Evolutionary conservation across 2,797 vertebrate species (phyloP).

Genomic region (Lacerta bilineata): DNA sequence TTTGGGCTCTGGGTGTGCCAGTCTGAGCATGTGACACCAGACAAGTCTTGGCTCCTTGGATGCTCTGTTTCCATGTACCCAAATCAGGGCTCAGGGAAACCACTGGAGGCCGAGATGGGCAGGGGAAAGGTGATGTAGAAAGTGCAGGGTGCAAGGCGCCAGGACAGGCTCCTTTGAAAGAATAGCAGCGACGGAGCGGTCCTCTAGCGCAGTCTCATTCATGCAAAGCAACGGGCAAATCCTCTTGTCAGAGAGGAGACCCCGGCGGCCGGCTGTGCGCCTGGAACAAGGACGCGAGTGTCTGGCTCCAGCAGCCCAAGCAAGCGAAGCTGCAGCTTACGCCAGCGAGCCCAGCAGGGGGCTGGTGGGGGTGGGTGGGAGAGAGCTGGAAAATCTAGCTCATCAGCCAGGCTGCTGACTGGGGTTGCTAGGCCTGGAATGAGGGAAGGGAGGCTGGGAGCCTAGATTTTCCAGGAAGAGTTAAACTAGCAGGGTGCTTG

Average conservation of each 20-base stretch:
- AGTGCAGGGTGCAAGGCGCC: background rate
- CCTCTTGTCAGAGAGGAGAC: background rate
- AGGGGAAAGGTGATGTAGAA: background rate
- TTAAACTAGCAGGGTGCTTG: background rate
- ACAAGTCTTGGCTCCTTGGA: background rate
- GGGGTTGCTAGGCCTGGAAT: background rate
- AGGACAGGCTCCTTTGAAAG: background rate
- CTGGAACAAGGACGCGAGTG: conserved; percentile 24
- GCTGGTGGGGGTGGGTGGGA: conserved; percentile 2
- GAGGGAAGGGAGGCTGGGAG: background rate
- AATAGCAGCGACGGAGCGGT: background rate
- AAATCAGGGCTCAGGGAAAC: background rate
- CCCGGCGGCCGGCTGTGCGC: background rate
- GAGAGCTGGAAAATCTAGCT: conserved; percentile 39
- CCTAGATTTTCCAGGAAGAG: conserved; percentile 9
- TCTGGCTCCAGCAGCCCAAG: conserved; percentile 20
- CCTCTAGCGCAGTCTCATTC: background rate
- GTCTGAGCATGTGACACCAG: background rate
- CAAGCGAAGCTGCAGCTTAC: conserved; percentile 18
- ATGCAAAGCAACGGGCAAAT: background rate
- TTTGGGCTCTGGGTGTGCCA: background rate
- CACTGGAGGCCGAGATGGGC: background rate
- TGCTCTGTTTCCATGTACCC: background rate
- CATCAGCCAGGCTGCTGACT: conserved; percentile 28
- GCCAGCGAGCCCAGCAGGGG: conserved; percentile 23